Base-by-base conservation (phyloP, 1,140 invertebrate species). In the Oncopodura yosiiana region DNA sequence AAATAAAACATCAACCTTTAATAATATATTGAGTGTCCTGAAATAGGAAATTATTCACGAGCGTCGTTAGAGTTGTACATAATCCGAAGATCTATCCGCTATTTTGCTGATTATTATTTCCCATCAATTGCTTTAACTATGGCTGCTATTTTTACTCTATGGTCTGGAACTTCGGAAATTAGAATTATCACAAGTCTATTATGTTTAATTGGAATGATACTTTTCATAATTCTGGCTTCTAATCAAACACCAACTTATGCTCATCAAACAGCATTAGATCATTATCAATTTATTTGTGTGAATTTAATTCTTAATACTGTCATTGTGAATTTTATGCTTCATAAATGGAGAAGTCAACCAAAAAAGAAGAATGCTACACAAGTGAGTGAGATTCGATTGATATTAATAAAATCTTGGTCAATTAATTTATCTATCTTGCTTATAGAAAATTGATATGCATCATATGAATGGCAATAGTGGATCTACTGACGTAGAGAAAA, bases 251-350 rank as follows among this genome's bases (percentile, higher is more conserved):
- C 46, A 12, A 16, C n/a, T 1, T 30, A 37, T 4, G 12, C 34
- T n/a, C 38, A 37, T 18, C 46, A 37, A n/a, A 49, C 46, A 1
- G 46, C 46, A 8, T 11, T 36, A 6, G 46, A 49, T 8, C 46
- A 49, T 27, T 49, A 49, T 23, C 32, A 49, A 1, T 49, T 49
- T 23, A 30, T 49, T 14, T 49, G 46, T 37, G 32, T 30, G 3
- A 49, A 49, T 38, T 49, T 49, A 38, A 49, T 49, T 12, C 36
- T 49, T 11, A 49, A 49, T 38, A 34, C 34, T 26, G 46, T 49
- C 19, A 9, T 49, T 8, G 46, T n/a, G n/a, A n/a, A n/a, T n/a
- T n/a, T n/a, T n/a, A n/a, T n/a, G n/a, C n/a, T n/a, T n/a, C n/a
- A n/a, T n/a, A n/a, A n/a, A n/a, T n/a, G n/a, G n/a, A n/a, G n/a